Base-by-base conservation (phyloP, 2,888 invertebrate species). In the Brachyopa scutellaris region DNA sequence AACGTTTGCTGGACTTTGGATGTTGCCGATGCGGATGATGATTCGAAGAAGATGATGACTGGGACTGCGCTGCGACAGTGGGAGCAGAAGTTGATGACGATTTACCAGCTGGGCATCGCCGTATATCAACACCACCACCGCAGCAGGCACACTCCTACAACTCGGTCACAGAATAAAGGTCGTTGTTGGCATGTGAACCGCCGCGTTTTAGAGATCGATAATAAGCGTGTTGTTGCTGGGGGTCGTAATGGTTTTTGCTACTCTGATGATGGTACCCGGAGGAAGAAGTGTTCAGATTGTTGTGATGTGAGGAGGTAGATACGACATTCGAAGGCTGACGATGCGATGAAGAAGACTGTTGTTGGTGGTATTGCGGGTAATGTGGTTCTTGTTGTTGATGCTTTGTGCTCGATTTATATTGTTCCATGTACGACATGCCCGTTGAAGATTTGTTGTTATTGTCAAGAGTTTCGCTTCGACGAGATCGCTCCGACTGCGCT, bases 131-230 rank as follows among this genome's bases (percentile, higher is more conserved):
- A 84, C 90, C 90, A 86, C 89, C 90, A 86, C 90, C 90, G 89
- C 90, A 90, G 89, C 90, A 90, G 88, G 90, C 90, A 89, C 90
- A 90, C 87, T 90, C 90, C 91, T 93, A 94, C 91, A 94, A 92
- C 88, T 93, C 94, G 67, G 96, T 94, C 85, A 96, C 95, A 55
- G 95, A 95, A 88, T 95, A 95, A 84, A 95, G 88, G 88, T 94
- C 93, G 66, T 92, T 91, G 79, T 91, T 91, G 86, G 91, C 92
- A 61, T 90, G 88, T 8, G 88, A 88, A 19, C 90, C 90, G 2
- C 88, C 87, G 31, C 92, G 90, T 85, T 92, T 92, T 23, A 92
- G 86, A 9, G 92, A 92, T 61, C 92, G 88, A 85, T 90, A 90
- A 72, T 89, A 90, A 7, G 89, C 84, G 57, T 85, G 85, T 42